Evolutionary conservation across 2,888 invertebrate species (phyloP).

Genomic region (Stenodera caucasica): DNA sequence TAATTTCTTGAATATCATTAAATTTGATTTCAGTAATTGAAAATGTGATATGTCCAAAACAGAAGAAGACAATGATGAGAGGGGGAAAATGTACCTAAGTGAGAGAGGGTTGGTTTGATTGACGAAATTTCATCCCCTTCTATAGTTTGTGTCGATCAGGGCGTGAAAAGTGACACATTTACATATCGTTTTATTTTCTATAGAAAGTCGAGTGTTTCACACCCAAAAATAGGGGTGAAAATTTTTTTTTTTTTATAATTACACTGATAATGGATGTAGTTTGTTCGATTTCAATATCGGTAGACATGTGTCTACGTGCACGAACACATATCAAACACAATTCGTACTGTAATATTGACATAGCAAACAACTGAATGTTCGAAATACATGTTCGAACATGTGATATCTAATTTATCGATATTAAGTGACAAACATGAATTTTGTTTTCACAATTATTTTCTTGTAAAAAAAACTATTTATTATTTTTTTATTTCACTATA

Average conservation of each 20-base stretch:
- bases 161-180: slow-evolving; percentile 57
- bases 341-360: slow-evolving; percentile 13
- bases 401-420: slow-evolving; percentile 11
- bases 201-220: too few relatives aligned
- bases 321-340: slow-evolving; percentile 9
- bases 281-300: slow-evolving; percentile 9
- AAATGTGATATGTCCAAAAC: slow-evolving; percentile 46
- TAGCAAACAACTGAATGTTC: slow-evolving; percentile 5
- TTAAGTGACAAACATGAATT: too few relatives aligned
- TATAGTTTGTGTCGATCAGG: slow-evolving; percentile 50
- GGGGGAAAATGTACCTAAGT: slow-evolving; percentile 42
- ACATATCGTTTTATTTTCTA: too few relatives aligned
- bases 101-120: slow-evolving; percentile 34
- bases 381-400: neutral
- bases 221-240: too few relatives aligned
- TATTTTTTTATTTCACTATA: too few relatives aligned
- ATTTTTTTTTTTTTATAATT: too few relatives aligned
- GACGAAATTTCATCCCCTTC: slow-evolving; percentile 36
- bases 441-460: too few relatives aligned
- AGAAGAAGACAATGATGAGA: slow-evolving; percentile 31
- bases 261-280: too few relatives aligned
- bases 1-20: slow-evolving; percentile 25
- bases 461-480: too few relatives aligned
- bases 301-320: slow-evolving; percentile 7
- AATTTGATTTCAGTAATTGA: slow-evolving; percentile 8